Evolutionary conservation across 2,888 invertebrate genomes (phyloP).

Genomic region (Sarcophaga subvicina): DNA sequence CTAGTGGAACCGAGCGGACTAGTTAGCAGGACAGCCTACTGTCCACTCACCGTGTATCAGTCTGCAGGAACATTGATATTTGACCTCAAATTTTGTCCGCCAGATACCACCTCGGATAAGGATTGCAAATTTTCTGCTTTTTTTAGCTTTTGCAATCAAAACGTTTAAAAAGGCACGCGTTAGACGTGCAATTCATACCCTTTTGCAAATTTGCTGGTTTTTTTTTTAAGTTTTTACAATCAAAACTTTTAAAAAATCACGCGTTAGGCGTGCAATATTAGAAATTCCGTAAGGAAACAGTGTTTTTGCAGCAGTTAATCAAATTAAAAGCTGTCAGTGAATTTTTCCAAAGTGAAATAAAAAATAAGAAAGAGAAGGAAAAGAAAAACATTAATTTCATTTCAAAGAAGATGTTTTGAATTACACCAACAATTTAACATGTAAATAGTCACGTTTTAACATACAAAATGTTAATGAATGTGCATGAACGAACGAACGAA

Average conservation of each 20-base stretch:
- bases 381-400: constrained; percentile 1
- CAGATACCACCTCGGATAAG: no score
- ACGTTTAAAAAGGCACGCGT: neutral
- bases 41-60: no score
- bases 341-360: neutral
- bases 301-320: constrained; percentile 12
- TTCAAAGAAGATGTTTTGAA: constrained; percentile 22
- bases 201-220: no score
- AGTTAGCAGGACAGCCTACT: no score
- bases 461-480: constrained; percentile 46
- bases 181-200: neutral
- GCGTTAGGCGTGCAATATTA: neutral
- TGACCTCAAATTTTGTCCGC: no score
- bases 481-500: constrained; percentile 1
- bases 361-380: neutral
- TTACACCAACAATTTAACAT: constrained; percentile 36
- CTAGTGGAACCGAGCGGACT: no score
- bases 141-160: no score
- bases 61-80: no score
- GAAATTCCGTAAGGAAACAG: neutral
- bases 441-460: constrained; percentile 51
- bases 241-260: neutral
- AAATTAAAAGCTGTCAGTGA: constrained; percentile 34
- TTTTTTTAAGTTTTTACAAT: no score
- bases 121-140: no score